Evolutionary conservation across 92 coral and sea anemone species (phyloP).

Genomic region (Parazoanthus darwini): DNA sequence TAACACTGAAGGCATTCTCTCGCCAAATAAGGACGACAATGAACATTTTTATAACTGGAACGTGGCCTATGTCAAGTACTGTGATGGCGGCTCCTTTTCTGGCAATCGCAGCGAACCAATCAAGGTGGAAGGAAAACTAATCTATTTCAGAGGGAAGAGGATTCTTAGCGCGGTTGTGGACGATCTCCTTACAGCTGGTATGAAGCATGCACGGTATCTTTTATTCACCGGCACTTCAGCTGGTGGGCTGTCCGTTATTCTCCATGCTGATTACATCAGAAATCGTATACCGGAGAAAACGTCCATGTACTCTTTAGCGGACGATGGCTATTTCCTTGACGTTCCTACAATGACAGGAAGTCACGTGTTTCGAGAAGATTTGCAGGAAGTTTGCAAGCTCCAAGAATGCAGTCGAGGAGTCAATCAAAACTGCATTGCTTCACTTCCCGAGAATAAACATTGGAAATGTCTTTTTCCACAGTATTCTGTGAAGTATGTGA

Average conservation of each 20-base stretch:
- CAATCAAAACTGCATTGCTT: constrained; percentile 54
- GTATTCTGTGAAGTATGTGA: constrained; percentile 57
- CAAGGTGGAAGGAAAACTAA: constrained; percentile 34
- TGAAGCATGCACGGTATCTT: constrained; percentile 63
- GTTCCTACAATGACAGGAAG: constrained; percentile 52
- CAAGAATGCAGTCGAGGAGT: constrained; percentile 82
- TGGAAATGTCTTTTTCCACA: constrained; percentile 85
- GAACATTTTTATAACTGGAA: constrained; percentile 51
- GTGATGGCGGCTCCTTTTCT: constrained; percentile 59
- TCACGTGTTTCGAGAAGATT: constrained; percentile 53
- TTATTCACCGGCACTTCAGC: constrained; percentile 94
- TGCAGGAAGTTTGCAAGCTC: constrained; percentile 66
- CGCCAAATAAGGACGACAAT: constrained; percentile 27
- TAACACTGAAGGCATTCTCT: constrained; percentile 35
- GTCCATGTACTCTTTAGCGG: constrained; percentile 70
- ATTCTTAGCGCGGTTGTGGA: constrained; percentile 41
- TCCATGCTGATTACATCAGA: constrained; percentile 85
- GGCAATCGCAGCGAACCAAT: constrained; percentile 53
- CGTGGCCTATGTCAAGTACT: constrained; percentile 46
- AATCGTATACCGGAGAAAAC: constrained; percentile 55
- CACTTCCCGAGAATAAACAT: constrained; percentile 44
- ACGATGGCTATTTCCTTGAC: constrained; percentile 89
- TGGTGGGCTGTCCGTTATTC: constrained; percentile 86
- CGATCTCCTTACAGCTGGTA: constrained; percentile 43
- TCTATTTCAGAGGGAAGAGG: constrained; percentile 52